Base-by-base conservation (phyloP, 37 sponge, comb jelly and placozoan genomes). In the Halisarca cf. caerulea region DNA sequence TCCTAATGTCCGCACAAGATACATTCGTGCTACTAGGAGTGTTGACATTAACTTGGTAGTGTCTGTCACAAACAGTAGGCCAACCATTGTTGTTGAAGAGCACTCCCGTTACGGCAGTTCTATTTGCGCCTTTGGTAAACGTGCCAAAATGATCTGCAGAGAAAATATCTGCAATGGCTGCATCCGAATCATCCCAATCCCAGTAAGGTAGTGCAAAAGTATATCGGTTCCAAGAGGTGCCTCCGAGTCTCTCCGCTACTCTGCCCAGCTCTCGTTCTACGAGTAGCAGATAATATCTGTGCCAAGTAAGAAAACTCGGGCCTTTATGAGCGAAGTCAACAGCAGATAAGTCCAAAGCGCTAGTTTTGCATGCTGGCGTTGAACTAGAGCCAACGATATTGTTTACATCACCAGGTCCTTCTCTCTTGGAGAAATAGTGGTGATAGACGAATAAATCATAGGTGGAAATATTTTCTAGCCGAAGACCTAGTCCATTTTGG, bases 321-420 rank as follows among this genome's bases (percentile, higher is more conserved):
- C 82, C 82, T 82, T 33, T 39, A 35, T 82, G 82, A 3, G 64
- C 82, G 34, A 82, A 82, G 82, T 82, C 82, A 20, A 73, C 28
- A 1, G 27, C 70, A 7, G 35, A 47, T 47, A 47, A 6, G 51
- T 47, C 11, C 6, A 47, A 47, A n/a, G n/a, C n/a, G n/a, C n/a
- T n/a, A n/a, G n/a, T n/a, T n/a, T n/a, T n/a, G n/a, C n/a, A n/a
- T n/a, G n/a, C n/a, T n/a, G n/a, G n/a, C n/a, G n/a, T n/a, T n/a
- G n/a, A n/a, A 47, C 51, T 47, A 14, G 51, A 47, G 51, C 51
- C 6, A 47, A 47, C 51, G 24, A 20, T 23, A 62, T 7, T 23
- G 30, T 40, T 74, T 2, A n/a, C 32, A 15, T 42, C 42, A 0
- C 8, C 45, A 53, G 43, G 32, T 1, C 28, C 74, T 6, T 82